Evolutionary conservation across 2,888 invertebrate genomes (phyloP), one percentile per base, ranked within the genome.

Genomic region (Rhingia campestris): DNA sequence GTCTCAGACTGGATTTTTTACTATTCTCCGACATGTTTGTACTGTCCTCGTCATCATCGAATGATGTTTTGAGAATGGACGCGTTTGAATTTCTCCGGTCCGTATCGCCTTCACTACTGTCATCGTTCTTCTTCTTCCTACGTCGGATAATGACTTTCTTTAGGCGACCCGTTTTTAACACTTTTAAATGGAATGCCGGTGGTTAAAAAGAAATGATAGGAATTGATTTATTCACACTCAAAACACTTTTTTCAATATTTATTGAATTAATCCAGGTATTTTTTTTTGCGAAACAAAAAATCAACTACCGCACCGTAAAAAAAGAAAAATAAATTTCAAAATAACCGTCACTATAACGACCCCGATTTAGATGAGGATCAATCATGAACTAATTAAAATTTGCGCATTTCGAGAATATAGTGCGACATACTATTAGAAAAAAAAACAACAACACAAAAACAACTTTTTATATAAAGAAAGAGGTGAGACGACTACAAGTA

Each of bases 71-170:
- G 3, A 76, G 67, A 41, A 86, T 63, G 39, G 87, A 88, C 51
- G 86, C 49, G 66, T 75, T 75, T 32, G 87, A 87, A 80, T 86
- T 88, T 72, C 79, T 86, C 10, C 87, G 84, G 73, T 87, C 87
- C 39, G 87, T 87, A 85, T 88, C 87, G 14, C 81, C 77, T 45
- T 87, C 87, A 74, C 86, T 87, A 59, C 73, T 84, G 66, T 86
- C 86, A 66, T 86, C 87, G 63, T 87, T 86, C 87, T 88, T 88
- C 86, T 88, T 88, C 86, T 88, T 89, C 77, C 88, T 88, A 59
- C 87, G 88, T 61, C 86, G 86, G 47, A 89, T 87, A 66, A 88
- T 87, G 47, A 88, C 86, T 88, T 88, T 88, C 86, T 87, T 88
- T 81, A 88, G 88, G 9, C 88, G 88, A 45, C 87, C 89, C 85